phyloP scores from a whole-genome alignment of 2,113 vertebrate species.

The Pipa parva region DNA sequence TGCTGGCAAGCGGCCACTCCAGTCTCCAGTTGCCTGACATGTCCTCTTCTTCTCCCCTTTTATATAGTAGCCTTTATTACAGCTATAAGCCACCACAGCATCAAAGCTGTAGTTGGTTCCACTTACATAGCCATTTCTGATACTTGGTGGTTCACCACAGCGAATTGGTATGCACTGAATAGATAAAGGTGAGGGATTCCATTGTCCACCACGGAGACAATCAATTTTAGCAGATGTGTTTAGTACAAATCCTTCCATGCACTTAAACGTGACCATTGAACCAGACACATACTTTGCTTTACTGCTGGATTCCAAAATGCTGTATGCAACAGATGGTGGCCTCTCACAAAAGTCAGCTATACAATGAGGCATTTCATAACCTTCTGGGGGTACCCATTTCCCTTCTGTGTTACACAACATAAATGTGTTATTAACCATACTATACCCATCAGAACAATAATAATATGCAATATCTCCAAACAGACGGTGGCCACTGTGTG shows the following conservation, averaged over 20 bases:
- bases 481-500: slow-evolving; percentile 82
- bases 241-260: slow-evolving; percentile 88
- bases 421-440: slow-evolving; percentile 79
- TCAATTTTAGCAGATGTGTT: slow-evolving; percentile 83
- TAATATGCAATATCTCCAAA: slow-evolving; percentile 89
- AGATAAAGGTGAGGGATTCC: slow-evolving; percentile 80
- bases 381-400: slow-evolving; percentile 80
- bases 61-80: slow-evolving; percentile 86
- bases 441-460: slow-evolving; percentile 90
- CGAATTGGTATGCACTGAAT: slow-evolving; percentile 86
- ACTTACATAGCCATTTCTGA: slow-evolving; percentile 81
- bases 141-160: slow-evolving; percentile 78
- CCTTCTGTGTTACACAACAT: slow-evolving; percentile 86
- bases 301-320: slow-evolving; percentile 83
- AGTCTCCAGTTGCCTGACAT: slow-evolving; percentile 86
- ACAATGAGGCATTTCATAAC: slow-evolving; percentile 72
- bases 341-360: slow-evolving; percentile 91
- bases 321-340: slow-evolving; percentile 73
- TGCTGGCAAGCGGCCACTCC: slow-evolving; percentile 78
- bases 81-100: slow-evolving; percentile 90
- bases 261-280: slow-evolving; percentile 86
- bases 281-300: slow-evolving; percentile 84
- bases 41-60: slow-evolving; percentile 90
- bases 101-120: slow-evolving; percentile 92
- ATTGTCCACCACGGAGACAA: slow-evolving; percentile 83